Conservation (phyloP, 2,888 invertebrate genomes). For the Pocota personata region DNA sequence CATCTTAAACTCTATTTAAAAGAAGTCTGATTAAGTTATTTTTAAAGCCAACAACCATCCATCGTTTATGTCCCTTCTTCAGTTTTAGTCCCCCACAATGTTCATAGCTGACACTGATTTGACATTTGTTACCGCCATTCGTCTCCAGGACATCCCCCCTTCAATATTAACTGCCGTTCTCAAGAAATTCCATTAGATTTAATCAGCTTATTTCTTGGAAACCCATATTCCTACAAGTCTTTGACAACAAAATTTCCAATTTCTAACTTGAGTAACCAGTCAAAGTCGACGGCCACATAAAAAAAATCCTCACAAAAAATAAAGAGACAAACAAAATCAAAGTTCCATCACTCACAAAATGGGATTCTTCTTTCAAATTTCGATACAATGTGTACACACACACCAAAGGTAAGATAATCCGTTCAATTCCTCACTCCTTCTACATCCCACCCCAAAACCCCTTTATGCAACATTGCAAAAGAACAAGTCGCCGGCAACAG, state of each 20-base stretch:
- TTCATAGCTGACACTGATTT: background rate
- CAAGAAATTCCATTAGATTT: conserved; percentile 63
- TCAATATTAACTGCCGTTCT: conserved; percentile 52
- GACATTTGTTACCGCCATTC: conserved; percentile 5
- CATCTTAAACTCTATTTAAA: too few relatives aligned
- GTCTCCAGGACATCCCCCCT: background rate
- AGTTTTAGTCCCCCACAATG: background rate
- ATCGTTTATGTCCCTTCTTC: background rate
- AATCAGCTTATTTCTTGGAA: conserved; percentile 62
- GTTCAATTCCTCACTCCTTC: conserved; percentile 67
- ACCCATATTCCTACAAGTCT: background rate
- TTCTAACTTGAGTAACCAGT: conserved; percentile 43
- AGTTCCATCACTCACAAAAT: conserved; percentile 55
- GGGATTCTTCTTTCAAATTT: conserved; percentile 53
- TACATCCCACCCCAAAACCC: background rate
- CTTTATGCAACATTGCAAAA: conserved; percentile 60
- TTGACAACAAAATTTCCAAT: conserved; percentile 62
- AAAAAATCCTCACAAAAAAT: background rate
- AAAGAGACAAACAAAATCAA: conserved; percentile 42
- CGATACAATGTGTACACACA: conserved; percentile 59
- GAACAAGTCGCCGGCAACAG: conserved; percentile 51
- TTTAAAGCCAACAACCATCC: background rate
- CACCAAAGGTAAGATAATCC: conserved; percentile 70
- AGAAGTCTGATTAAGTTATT: too few relatives aligned
- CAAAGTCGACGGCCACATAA: conserved; percentile 31